Evolutionary conservation across 2,797 vertebrate species (phyloP), one percentile per base, ranked within the genome.

Genomic region (Gila robusta): DNA sequence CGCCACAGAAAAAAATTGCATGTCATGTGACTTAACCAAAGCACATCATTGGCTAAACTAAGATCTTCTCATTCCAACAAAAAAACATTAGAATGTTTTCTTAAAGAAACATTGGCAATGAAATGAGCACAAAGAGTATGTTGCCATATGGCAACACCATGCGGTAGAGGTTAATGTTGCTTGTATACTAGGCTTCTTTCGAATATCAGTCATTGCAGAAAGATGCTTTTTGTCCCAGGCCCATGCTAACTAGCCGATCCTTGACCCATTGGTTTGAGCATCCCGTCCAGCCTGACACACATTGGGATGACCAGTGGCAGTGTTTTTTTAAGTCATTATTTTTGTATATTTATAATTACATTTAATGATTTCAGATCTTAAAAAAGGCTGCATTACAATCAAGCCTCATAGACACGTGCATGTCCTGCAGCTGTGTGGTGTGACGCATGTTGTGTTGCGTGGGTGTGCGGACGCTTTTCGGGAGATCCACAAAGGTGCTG

Each of bases 401-500:
- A 72, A 64, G n/a, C 6, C 21, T 64, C 41, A 21, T 71, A 72
- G 39, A 49, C 35, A 8, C 9, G 4, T 79, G n/a, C 6, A 21
- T 59, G 39, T 85, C 39, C 26, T 39, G 44, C 10, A 32, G 14
- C 23, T 47, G 26, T 80, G 54, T 44, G 26, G 1, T 80, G 54
- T 59, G 77, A 73, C 78, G 54, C 84, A 72, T 73, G 28, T 32
- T 28, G 56, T 47, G 69, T 80, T 73, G 78, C 23, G 26, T 66
- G 69, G 84, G 84, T 32, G 77, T 74, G 23, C 9, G 23, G 37
- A 41, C 2, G 14, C 49, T 62, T 70, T 32, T 35, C 12, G 7
- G 67, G 49, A 81, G 77, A 62, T 66, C 70, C 69, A 85, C 84
- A 74, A 80, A 54, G 78, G 78, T 52, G 54, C 77, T 74, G 84